Evolutionary conservation across 2,888 invertebrate genomes (phyloP).

Genomic region (Acanthoscelides obtectus): DNA sequence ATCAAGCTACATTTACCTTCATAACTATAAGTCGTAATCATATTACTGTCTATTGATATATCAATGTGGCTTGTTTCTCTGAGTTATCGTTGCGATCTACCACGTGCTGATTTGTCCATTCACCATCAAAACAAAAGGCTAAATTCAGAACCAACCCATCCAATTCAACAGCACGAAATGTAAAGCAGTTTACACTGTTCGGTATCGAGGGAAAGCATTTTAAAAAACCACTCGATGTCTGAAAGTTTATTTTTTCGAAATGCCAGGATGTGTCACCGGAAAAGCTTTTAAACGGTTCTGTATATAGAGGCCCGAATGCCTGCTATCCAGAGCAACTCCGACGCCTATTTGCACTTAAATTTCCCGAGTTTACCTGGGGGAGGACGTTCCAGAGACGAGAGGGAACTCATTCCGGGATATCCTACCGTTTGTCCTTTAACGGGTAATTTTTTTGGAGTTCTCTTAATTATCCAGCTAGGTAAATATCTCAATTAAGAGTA

Average conservation of each 20-base stretch:
- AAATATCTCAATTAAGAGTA: too few species aligned
- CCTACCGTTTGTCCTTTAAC: neutral
- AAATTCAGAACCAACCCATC: neutral
- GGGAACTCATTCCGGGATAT: too few species aligned
- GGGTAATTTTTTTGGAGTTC: neutral
- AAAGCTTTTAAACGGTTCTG: neutral
- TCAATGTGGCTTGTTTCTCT: too few species aligned
- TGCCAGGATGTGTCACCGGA: neutral
- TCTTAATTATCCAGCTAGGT: too few species aligned
- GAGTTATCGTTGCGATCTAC: neutral
- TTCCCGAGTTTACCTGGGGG: neutral
- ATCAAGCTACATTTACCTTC: too few species aligned
- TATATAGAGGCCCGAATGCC: neutral
- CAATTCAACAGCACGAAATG: neutral
- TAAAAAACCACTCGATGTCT: neutral
- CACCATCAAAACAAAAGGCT: neutral
- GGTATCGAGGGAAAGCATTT: neutral
- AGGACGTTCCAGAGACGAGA: neutral
- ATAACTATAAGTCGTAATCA: too few species aligned
- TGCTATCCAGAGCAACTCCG: neutral
- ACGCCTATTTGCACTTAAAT: neutral
- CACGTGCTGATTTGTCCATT: neutral
- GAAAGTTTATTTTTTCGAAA: neutral
- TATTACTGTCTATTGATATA: too few species aligned
- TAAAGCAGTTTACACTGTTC: neutral